A percentile compares a stretch with the other conserved stretches of the same genome.
These are phyloP conservation scores for Melanotaenia maccullochi DNA, from an alignment of 2,797 vertebrate species.

Conservation along the genomic window DNA sequence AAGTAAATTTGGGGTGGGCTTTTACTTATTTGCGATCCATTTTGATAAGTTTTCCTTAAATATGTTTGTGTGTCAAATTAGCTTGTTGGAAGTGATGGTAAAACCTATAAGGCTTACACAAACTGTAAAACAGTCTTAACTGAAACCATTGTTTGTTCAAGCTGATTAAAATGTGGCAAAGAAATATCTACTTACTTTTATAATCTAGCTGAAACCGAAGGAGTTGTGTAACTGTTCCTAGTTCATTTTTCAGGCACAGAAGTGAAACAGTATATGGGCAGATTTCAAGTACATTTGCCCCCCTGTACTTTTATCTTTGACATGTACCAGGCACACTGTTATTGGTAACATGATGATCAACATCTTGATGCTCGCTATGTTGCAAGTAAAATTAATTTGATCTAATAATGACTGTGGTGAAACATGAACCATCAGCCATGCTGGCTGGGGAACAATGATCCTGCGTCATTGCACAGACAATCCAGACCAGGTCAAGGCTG, in stretches of 20 bases:
- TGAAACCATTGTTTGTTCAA: background rate
- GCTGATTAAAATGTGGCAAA: conserved; percentile 4
- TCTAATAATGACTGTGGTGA: conserved; percentile 72
- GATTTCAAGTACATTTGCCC: conserved; percentile 14
- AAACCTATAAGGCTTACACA: background rate
- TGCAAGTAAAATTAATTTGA: conserved; percentile 67
- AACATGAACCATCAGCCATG: conserved; percentile 66
- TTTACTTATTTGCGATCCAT: background rate
- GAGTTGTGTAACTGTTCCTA: background rate
- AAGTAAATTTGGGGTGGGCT: background rate
- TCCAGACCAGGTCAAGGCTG: conserved; percentile 72
- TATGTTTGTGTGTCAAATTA: background rate
- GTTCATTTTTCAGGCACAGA: conserved; percentile 7
- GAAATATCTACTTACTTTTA: background rate
- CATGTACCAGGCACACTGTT: conserved; percentile 58
- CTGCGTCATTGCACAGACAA: conserved; percentile 55
- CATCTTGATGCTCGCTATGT: conserved; percentile 45
- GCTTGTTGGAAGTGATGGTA: background rate
- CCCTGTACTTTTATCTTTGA: conserved; percentile 22
- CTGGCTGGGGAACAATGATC: conserved; percentile 69
- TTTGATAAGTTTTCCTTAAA: background rate
- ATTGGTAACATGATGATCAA: conserved; percentile 71
- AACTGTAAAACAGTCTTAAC: background rate
- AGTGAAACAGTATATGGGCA: conserved; percentile 20
- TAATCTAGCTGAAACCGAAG: conserved; percentile 6